Evolutionary conservation across 2,113 vertebrate genomes (phyloP), one percentile per base, ranked within the genome.

Genomic region (Laticauda laticaudata): DNA sequence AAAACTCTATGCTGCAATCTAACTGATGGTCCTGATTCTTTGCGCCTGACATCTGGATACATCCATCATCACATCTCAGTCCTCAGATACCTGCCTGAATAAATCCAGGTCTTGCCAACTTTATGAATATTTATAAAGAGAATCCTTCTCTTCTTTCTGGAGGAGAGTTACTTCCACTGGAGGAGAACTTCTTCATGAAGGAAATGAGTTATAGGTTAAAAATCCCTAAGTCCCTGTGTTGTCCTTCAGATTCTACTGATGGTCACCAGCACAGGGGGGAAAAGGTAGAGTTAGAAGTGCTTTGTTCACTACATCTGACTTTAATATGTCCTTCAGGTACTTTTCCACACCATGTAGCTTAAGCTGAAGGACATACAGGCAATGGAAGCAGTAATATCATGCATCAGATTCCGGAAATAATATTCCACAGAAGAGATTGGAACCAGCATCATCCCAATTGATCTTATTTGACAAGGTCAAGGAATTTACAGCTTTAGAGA

Each of bases 381-480:
- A 81, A 81, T 2, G 7, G 34, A 81, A 81, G 34, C 34, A 21
- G 34, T 43, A 81, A 81, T 81, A 81, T 21, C 8, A 3, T 48
- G n/a, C 45, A 39, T 55, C 90, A 85, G 59, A 90, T 59, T 93
- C 86, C 64, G 87, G 75, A 85, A 59, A 12, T 1, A 3, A 81
- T 2, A 75, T 85, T 81, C 87, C 91, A 93, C 34, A 92, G 91
- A 93, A 90, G 9, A 0, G 0, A 86, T 88, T 94, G 89, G 81
- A 51, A 93, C 90, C 93, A 90, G 57, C 69, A 85, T 89, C 0
- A 0, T 92, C 0, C 0, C 93, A 86, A 34, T 18, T 3, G 59
- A 93, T 96, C 59, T 75, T 91, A 39, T 91, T 94, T 94, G 95
- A 94, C 94, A 94, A 95, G 95, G 92, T 93, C 92, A 86, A 93